A percentile compares a stretch with the other conserved stretches of the same genome.
Evolutionary conservation across 92 coral and sea anemone species (phyloP).

Genomic region (Epizoanthus stellaris): DNA sequence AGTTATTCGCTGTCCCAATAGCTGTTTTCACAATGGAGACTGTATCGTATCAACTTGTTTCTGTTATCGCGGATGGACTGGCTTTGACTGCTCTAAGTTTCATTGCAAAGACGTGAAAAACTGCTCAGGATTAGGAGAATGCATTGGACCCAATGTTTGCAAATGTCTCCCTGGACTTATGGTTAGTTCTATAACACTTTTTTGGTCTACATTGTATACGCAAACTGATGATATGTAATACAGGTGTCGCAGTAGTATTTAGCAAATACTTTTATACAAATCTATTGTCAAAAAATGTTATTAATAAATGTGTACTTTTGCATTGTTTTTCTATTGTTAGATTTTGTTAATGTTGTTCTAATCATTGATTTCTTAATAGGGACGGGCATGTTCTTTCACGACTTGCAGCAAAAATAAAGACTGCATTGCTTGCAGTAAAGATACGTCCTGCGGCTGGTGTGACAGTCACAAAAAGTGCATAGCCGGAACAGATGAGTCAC

Average conservation of each 20-base stretch:
- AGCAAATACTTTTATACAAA: too few species aligned
- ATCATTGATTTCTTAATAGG: slow-evolving; percentile 33
- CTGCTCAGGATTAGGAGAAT: slow-evolving; percentile 69
- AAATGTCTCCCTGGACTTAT: slow-evolving; percentile 58
- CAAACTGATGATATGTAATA: too few species aligned
- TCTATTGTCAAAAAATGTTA: too few species aligned
- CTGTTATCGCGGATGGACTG: slow-evolving; percentile 80
- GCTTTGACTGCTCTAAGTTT: slow-evolving; percentile 69
- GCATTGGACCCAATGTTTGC: slow-evolving; percentile 79
- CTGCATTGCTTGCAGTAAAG: slow-evolving; percentile 37
- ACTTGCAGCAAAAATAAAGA: slow-evolving; percentile 58
- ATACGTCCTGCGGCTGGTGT: slow-evolving; percentile 75
- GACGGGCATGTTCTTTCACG: slow-evolving; percentile 75
- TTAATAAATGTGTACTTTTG: too few species aligned
- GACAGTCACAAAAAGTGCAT: slow-evolving; percentile 63
- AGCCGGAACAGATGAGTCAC: slow-evolving; percentile 48
- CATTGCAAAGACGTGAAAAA: slow-evolving; percentile 68
- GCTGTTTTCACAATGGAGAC: slow-evolving; percentile 75
- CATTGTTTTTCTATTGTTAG: background rate
- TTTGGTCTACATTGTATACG: too few species aligned
- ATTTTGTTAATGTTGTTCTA: too few species aligned
- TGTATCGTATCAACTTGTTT: slow-evolving; percentile 74
- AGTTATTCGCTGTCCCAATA: slow-evolving; percentile 80
- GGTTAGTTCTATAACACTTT: slow-evolving; percentile 19
- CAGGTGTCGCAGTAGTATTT: too few species aligned